Conservation (phyloP, 37 sponge, comb jelly and placozoan genomes). For the Mnemiopsis leidyi region DNA sequence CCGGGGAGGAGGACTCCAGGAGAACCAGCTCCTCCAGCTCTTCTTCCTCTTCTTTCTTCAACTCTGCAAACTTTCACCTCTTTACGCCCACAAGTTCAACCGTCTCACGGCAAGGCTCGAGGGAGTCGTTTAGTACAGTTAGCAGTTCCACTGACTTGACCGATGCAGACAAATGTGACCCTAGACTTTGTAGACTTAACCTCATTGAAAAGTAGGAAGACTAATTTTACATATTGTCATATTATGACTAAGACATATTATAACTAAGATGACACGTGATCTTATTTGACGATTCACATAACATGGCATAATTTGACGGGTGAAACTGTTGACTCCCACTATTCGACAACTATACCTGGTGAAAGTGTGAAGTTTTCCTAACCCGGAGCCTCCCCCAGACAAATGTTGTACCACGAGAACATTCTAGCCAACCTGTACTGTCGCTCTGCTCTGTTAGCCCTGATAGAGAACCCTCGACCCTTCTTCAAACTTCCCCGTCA, state of each 20-base stretch:
- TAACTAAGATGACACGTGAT: too few species aligned
- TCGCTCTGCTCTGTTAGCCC: constrained; percentile 52
- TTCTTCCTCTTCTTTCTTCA: not conserved
- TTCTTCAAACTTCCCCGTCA: constrained; percentile 41
- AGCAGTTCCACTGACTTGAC: not conserved
- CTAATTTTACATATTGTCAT: too few species aligned
- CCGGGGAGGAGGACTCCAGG: not conserved
- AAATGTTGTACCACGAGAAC: constrained; percentile 22
- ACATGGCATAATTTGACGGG: too few species aligned
- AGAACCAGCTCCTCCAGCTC: not conserved
- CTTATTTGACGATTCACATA: too few species aligned
- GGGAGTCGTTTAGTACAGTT: not conserved
- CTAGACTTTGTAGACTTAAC: not conserved
- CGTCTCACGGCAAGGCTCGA: not conserved
- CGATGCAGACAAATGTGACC: not conserved
- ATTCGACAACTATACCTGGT: too few species aligned
- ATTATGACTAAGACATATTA: too few species aligned
- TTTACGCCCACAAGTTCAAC: not conserved
- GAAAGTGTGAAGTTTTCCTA: too few species aligned
- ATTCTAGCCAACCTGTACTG: constrained; percentile 64
- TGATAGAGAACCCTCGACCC: constrained; percentile 47
- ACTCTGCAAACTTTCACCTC: too few species aligned
- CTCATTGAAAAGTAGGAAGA: not conserved
- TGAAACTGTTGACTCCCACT: too few species aligned
- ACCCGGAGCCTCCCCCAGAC: constrained; percentile 34